Evolutionary conservation across 2,113 vertebrate genomes (phyloP).

Genomic region (Corythoichthys intestinalis): DNA sequence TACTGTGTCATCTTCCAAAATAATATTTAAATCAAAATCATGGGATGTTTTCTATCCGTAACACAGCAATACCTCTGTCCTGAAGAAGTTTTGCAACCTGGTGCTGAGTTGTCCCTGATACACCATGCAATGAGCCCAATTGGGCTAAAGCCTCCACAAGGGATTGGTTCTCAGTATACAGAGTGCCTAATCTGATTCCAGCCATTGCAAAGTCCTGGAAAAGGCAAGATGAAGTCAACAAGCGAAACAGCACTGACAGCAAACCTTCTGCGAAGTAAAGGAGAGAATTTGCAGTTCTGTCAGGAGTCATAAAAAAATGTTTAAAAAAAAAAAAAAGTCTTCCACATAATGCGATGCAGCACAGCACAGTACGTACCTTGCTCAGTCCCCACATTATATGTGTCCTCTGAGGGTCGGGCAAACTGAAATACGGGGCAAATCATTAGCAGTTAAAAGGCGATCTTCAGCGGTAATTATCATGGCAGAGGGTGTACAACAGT

Average conservation of each 20-base stretch:
- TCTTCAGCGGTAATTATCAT: conserved; percentile 20
- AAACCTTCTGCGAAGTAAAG: conserved; percentile 8
- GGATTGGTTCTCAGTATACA: conserved; percentile 86
- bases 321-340: neutral
- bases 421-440: conserved; percentile 70
- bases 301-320: conserved; percentile 15
- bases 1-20: neutral
- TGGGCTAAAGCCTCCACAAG: conserved; percentile 81
- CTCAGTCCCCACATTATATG: conserved; percentile 92
- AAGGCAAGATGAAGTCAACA: conserved; percentile 1
- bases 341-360: neutral
- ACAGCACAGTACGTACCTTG: conserved; percentile 76
- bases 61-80: conserved; percentile 78
- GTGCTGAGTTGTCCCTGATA: conserved; percentile 83
- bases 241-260: conserved; percentile 4
- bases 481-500: conserved; percentile 31
- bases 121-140: conserved; percentile 81
- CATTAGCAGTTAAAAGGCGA: conserved; percentile 32
- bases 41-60: neutral
- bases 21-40: neutral
- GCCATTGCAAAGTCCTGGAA: conserved; percentile 89
- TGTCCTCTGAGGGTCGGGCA: conserved; percentile 93
- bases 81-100: conserved; percentile 84
- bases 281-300: conserved; percentile 4
- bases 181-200: conserved; percentile 83